Conservation (phyloP, 2,888 invertebrate species). For the Salpingus planirostris region DNA sequence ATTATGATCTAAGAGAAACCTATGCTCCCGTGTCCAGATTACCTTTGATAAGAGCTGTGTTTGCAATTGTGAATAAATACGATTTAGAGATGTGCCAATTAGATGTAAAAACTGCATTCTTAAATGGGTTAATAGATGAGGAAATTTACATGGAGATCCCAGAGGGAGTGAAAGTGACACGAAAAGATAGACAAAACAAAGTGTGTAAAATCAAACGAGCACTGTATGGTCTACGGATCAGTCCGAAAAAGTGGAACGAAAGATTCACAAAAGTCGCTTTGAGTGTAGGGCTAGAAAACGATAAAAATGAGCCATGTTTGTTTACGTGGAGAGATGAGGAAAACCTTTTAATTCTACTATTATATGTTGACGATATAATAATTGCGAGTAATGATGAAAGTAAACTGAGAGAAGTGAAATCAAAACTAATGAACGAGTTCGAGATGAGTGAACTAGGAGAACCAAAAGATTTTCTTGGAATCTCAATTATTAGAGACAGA, state of each 20-base stretch:
- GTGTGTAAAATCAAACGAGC: constrained; percentile 22
- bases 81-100: background rate
- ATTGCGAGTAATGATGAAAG: constrained; percentile 15
- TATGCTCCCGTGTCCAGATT: constrained; percentile 13
- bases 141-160: constrained; percentile 24
- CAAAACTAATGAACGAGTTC: constrained; percentile 18
- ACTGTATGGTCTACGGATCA: constrained; percentile 28
- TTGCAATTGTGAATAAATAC: background rate
- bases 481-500: background rate
- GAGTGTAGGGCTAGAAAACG: constrained; percentile 15
- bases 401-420: constrained; percentile 16
- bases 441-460: constrained; percentile 24
- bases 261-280: constrained; percentile 16
- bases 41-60: constrained; percentile 9
- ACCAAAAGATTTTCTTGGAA: constrained; percentile 5
- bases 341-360: constrained; percentile 14
- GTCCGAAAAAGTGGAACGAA: constrained; percentile 24
- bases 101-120: constrained; percentile 29
- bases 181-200: constrained; percentile 5
- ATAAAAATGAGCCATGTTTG: constrained; percentile 21
- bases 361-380: constrained; percentile 27
- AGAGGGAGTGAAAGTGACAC: constrained; percentile 11
- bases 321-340: constrained; percentile 12
- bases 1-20: constrained; percentile 11
- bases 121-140: constrained; percentile 22